phyloP scores from a whole-genome alignment of 1,140 invertebrate species.

The Antheraea pernyi region DNA sequence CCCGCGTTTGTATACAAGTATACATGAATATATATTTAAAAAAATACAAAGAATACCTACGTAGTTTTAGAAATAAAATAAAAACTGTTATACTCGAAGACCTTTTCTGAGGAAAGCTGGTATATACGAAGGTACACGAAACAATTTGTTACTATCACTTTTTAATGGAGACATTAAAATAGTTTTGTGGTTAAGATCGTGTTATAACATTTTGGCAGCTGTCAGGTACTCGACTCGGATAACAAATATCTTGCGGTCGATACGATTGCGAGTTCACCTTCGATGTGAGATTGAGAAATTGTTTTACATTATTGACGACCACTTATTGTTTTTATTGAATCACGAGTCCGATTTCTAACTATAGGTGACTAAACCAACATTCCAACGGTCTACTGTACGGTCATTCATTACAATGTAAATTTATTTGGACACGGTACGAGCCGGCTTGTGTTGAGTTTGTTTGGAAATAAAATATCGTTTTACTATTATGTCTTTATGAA shows the following conservation, averaged over 20 bases:
- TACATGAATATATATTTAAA: no score
- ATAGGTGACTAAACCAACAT: slow-evolving; percentile 30
- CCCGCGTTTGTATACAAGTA: no score
- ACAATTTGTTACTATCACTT: slow-evolving; percentile 71
- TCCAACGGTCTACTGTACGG: slow-evolving; percentile 24
- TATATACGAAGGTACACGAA: slow-evolving; percentile 23
- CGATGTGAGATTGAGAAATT: slow-evolving; percentile 47
- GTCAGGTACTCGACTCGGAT: slow-evolving; percentile 34
- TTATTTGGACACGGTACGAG: slow-evolving; percentile 27
- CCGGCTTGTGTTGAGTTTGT: slow-evolving; percentile 43
- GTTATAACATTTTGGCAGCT: slow-evolving; percentile 59
- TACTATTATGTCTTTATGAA: slow-evolving; percentile 52
- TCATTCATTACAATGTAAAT: slow-evolving; percentile 10
- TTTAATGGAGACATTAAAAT: slow-evolving; percentile 69
- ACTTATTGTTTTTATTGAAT: slow-evolving; percentile 35
- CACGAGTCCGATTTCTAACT: slow-evolving; percentile 25
- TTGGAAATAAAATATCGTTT: slow-evolving; percentile 51
- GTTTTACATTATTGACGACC: slow-evolving; percentile 41
- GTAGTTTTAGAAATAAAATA: no score
- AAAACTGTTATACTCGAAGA: neutral
- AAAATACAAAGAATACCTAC: no score
- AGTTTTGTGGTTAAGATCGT: slow-evolving; percentile 52
- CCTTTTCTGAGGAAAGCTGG: neutral
- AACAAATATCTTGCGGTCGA: slow-evolving; percentile 57
- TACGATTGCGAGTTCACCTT: slow-evolving; percentile 32